A percentile compares a stretch with the other conserved stretches of the same genome.
Conservation (phyloP, 2,113 vertebrate genomes). For the Sardina pilchardus region DNA sequence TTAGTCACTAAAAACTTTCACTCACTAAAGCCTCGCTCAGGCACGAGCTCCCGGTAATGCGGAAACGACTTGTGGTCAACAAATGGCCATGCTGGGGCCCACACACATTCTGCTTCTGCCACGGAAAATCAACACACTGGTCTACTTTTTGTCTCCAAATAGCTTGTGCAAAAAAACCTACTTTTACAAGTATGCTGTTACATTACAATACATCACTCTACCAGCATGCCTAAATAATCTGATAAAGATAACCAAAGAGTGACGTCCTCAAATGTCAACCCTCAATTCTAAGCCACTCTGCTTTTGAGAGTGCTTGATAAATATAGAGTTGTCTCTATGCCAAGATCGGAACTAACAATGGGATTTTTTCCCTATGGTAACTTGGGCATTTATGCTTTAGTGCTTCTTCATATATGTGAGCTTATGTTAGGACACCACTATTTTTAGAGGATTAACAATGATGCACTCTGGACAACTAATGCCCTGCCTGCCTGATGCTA, state of each 20-base stretch:
- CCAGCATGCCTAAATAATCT: neutral
- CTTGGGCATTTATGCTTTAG: neutral
- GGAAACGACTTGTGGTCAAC: neutral
- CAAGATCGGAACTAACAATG: neutral
- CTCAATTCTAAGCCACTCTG: neutral
- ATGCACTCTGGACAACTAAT: neutral
- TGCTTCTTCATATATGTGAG: neutral
- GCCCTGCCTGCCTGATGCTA: neutral
- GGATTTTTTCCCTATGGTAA: neutral
- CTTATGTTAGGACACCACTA: neutral
- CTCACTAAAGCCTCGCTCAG: neutral
- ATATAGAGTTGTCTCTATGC: neutral
- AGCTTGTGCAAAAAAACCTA: neutral
- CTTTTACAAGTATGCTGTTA: neutral
- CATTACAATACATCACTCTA: neutral
- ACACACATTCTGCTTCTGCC: neutral
- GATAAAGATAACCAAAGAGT: neutral
- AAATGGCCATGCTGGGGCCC: neutral
- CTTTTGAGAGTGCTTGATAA: neutral
- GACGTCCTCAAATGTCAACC: neutral
- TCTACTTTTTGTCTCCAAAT: neutral
- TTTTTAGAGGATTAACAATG: neutral
- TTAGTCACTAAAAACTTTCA: conserved; percentile 19
- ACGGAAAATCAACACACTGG: neutral
- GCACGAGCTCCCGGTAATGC: neutral